Conservation (phyloP, 2,113 vertebrate species). For the Isichthys henryi region DNA sequence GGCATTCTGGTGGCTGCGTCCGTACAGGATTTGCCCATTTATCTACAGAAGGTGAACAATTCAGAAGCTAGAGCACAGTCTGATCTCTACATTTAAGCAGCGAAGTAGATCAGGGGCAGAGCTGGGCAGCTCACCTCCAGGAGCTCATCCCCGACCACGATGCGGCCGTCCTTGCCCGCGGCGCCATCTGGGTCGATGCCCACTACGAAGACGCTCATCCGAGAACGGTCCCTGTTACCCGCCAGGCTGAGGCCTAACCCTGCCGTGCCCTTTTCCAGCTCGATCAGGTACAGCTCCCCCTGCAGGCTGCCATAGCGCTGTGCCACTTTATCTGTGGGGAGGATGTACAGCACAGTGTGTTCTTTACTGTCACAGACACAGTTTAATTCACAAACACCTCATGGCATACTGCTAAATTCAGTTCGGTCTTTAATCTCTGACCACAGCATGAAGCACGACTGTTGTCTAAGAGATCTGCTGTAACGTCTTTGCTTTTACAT, state of each 20-base stretch:
- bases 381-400: not conserved
- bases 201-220: conserved; percentile 95
- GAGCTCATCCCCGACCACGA: conserved; percentile 88
- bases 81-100: not conserved
- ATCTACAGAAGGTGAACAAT: conserved; percentile 57
- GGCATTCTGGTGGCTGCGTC: conserved; percentile 93
- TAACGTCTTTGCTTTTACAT: not conserved
- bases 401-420: not conserved
- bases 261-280: conserved; percentile 86
- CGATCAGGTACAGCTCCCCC: conserved; percentile 81
- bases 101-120: not conserved
- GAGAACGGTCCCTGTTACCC: conserved; percentile 87
- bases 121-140: conserved; percentile 72
- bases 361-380: not conserved
- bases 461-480: not conserved
- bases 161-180: conserved; percentile 80
- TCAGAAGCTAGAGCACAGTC: not conserved
- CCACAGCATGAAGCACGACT: not conserved
- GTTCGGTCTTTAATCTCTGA: not conserved
- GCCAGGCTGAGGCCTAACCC: conserved; percentile 96
- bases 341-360: not conserved
- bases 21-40: conserved; percentile 89
- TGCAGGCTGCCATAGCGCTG: conserved; percentile 79
- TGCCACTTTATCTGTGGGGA: conserved; percentile 68
- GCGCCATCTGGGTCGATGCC: conserved; percentile 90